Conservation (phyloP, 2,113 vertebrate species). For the Brachyhypopomus occidentalis region DNA sequence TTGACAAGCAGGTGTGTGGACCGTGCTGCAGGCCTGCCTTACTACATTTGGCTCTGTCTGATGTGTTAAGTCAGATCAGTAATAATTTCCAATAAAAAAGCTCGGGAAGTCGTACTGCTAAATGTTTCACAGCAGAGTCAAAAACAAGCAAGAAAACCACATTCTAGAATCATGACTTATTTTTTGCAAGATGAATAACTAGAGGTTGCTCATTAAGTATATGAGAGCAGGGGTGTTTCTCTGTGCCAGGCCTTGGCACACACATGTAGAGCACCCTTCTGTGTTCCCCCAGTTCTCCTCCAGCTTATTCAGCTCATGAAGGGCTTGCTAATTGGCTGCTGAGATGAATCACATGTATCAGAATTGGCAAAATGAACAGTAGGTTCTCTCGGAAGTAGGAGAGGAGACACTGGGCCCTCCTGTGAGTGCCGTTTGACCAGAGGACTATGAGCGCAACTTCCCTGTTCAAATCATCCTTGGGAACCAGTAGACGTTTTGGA, state of each 20-base stretch:
- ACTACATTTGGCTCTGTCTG: neutral
- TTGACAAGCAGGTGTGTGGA: neutral
- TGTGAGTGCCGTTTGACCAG: neutral
- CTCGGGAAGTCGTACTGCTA: too few species aligned
- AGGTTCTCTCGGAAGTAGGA: neutral
- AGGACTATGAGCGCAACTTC: neutral
- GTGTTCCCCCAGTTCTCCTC: too few species aligned
- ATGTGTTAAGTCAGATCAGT: neutral
- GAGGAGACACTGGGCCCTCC: neutral
- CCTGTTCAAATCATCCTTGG: neutral
- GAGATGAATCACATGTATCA: neutral
- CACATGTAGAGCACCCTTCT: too few species aligned
- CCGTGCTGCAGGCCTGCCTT: neutral
- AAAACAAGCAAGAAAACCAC: too few species aligned
- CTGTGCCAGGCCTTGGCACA: too few species aligned
- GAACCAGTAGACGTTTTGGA: conserved; percentile 35
- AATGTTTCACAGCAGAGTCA: too few species aligned
- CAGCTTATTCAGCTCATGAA: too few species aligned
- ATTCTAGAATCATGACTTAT: too few species aligned
- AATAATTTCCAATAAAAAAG: neutral
- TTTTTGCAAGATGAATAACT: too few species aligned
- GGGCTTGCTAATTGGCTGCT: neutral
- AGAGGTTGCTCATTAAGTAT: too few species aligned
- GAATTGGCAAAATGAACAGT: neutral
- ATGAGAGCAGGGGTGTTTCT: too few species aligned